Percentiles rank a stretch among this genome's conserved stretches.
phyloP scores from a whole-genome alignment of 2,888 invertebrate species.

The Opisthograptis luteolata region DNA sequence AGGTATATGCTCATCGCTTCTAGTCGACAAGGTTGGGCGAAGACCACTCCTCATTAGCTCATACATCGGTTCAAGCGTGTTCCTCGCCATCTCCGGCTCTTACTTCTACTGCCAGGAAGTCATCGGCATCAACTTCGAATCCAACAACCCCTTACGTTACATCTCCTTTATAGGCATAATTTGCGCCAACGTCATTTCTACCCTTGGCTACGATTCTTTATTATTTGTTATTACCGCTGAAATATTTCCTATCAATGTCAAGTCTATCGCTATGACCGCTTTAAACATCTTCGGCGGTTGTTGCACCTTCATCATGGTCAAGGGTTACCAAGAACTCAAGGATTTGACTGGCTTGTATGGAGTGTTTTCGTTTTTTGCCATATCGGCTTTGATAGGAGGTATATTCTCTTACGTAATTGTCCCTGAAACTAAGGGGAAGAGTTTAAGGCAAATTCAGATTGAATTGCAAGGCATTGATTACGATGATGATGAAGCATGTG shows the following conservation, averaged over 20 bases:
- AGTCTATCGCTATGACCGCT: conserved; percentile 79
- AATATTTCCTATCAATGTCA: conserved; percentile 84
- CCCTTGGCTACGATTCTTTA: conserved; percentile 77
- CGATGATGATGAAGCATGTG: conserved; percentile 44
- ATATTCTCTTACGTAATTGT: conserved; percentile 75
- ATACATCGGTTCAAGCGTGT: conserved; percentile 57
- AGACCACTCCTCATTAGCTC: conserved; percentile 76
- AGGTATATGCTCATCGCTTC: conserved; percentile 66
- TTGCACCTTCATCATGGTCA: conserved; percentile 76
- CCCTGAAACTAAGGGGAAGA: conserved; percentile 84
- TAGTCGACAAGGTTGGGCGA: conserved; percentile 72
- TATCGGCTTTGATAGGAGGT: conserved; percentile 72
- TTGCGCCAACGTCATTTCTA: conserved; percentile 57
- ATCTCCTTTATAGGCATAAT: conserved; percentile 72
- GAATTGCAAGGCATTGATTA: conserved; percentile 69
- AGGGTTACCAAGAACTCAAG: conserved; percentile 78
- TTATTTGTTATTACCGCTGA: conserved; percentile 81
- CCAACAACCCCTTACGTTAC: conserved; percentile 55
- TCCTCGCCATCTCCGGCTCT: conserved; percentile 53
- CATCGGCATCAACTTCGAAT: conserved; percentile 44
- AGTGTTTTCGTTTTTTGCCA: conserved; percentile 79
- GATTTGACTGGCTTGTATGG: conserved; percentile 74
- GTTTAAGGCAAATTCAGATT: conserved; percentile 81
- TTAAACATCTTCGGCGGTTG: conserved; percentile 76
- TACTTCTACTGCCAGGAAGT: conserved; percentile 70